A percentile compares a stretch with the other conserved stretches of the same genome.
Evolutionary conservation across 2,797 vertebrate genomes (phyloP).

Genomic region (Pangasius mekongensis): DNA sequence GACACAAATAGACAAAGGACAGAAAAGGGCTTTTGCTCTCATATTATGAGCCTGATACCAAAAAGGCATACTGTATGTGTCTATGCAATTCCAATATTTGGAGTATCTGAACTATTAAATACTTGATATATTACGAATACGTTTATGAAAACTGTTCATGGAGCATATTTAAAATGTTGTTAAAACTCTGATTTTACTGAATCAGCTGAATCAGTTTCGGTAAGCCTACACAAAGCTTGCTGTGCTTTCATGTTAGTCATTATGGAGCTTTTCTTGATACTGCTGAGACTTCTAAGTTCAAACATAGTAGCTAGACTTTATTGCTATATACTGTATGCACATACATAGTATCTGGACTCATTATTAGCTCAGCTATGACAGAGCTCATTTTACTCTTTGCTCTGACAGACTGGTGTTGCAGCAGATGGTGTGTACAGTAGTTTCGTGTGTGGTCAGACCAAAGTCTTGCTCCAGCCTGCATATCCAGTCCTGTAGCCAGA

Average conservation of each 20-base stretch:
- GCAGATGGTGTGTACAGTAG: conserved; percentile 42
- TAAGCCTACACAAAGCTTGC: not conserved
- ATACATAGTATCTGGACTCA: conserved; percentile 26
- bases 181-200: not conserved
- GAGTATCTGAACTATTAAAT: not conserved
- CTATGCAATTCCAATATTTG: not conserved
- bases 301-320: no score
- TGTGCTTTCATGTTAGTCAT: not conserved
- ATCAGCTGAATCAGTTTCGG: not conserved
- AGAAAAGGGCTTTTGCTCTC: not conserved
- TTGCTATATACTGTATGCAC: not conserved
- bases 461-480: conserved; percentile 27
- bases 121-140: not conserved
- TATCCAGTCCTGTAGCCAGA: conserved; percentile 46
- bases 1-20: not conserved
- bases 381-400: conserved; percentile 26
- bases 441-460: conserved; percentile 43
- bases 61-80: not conserved
- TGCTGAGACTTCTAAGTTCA: no score
- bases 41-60: not conserved
- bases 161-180: not conserved
- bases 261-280: not conserved
- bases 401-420: conserved; percentile 16
- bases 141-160: not conserved
- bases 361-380: conserved; percentile 20